Evolutionary conservation across 2,797 vertebrate genomes (phyloP).

Genomic region (Loriculus beryllinus): DNA sequence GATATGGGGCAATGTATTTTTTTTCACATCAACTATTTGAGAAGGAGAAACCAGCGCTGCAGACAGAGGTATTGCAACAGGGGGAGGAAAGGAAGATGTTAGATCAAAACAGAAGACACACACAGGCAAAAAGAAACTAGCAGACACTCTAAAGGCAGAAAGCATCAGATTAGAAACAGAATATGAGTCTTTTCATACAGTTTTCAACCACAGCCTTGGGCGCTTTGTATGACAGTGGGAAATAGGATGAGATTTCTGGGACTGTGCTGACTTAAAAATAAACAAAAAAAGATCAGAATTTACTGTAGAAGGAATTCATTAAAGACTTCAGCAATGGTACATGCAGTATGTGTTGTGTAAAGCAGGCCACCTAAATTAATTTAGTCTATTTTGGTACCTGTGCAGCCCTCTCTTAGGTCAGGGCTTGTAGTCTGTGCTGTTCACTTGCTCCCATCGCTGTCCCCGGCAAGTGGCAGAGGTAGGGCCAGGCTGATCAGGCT

Average conservation of each 20-base stretch:
- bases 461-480: neutral
- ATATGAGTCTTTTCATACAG: neutral
- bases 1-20: neutral
- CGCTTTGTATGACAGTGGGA: neutral
- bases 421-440: neutral
- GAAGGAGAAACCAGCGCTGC: conserved; percentile 8
- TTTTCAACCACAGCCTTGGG: neutral
- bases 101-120: conserved; percentile 10
- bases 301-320: neutral
- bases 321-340: neutral
- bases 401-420: neutral
- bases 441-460: neutral
- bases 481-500: neutral
- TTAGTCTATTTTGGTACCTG: neutral
- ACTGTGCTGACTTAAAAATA: conserved; percentile 20
- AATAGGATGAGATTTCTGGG: conserved; percentile 11
- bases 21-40: conserved; percentile 5
- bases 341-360: neutral
- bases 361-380: neutral
- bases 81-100: neutral
- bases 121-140: neutral
- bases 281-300: neutral
- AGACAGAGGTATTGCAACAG: neutral
- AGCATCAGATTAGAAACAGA: conserved; percentile 26
- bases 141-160: neutral